Percentiles rank a stretch among this genome's conserved stretches.
Conservation (phyloP, 2,113 vertebrate genomes). For the Thunnus thynnus region DNA sequence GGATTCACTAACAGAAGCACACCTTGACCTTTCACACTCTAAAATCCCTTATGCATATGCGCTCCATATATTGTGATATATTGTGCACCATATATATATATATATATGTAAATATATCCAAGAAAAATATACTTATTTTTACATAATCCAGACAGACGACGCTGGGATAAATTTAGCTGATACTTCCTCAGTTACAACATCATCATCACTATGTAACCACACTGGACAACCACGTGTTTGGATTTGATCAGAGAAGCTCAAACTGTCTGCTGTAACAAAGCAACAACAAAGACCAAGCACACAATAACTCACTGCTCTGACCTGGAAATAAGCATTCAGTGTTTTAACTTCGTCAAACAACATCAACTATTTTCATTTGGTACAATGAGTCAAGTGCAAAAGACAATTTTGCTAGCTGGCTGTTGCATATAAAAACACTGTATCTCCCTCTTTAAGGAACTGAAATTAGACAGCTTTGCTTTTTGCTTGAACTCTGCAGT, state of each 20-base stretch:
- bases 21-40: conserved; percentile 27
- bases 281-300: conserved; percentile 26
- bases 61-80: conserved; percentile 8
- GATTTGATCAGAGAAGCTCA: conserved; percentile 48
- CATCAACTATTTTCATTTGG: conserved; percentile 33
- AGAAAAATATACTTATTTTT: conserved; percentile 52
- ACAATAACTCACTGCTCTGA: neutral
- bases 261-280: conserved; percentile 16
- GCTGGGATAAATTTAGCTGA: conserved; percentile 6
- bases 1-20: conserved; percentile 30
- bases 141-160: conserved; percentile 17
- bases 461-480: neutral
- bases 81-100: conserved; percentile 21
- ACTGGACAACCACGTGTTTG: conserved; percentile 5
- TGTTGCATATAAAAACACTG: conserved; percentile 24
- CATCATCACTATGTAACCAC: conserved; percentile 27
- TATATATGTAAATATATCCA: conserved; percentile 47
- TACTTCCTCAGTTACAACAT: neutral
- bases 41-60: conserved; percentile 34
- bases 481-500: neutral
- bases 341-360: conserved; percentile 7
- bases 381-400: conserved; percentile 14
- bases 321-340: conserved; percentile 1
- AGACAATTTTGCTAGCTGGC: neutral
- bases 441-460: neutral